phyloP scores from a whole-genome alignment of 2,888 invertebrate species.

The Aphodius granarius region DNA sequence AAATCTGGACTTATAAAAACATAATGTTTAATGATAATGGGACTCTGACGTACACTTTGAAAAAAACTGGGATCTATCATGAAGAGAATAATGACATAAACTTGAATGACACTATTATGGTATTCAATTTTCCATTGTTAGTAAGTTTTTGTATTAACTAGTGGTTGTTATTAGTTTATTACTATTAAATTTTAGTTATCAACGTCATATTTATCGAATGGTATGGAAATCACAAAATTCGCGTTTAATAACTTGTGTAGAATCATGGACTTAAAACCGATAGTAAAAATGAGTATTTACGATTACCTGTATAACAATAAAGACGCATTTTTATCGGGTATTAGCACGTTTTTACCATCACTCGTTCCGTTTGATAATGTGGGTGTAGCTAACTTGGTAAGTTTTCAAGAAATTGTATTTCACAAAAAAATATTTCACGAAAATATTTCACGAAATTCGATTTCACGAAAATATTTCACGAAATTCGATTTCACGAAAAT shows the following conservation, averaged over 20 bases:
- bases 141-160: conserved; percentile 53
- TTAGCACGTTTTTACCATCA: conserved; percentile 50
- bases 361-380: conserved; percentile 68
- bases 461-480: neutral
- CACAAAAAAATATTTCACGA: too few relatives aligned
- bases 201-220: conserved; percentile 60
- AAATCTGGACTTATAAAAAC: conserved; percentile 61
- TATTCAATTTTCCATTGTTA: conserved; percentile 63
- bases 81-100: conserved; percentile 62
- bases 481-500: too few relatives aligned
- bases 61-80: conserved; percentile 60
- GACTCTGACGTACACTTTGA: conserved; percentile 64
- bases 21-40: conserved; percentile 63
- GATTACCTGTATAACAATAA: conserved; percentile 72
- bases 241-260: conserved; percentile 59
- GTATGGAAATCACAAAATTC: conserved; percentile 58
- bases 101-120: conserved; percentile 62
- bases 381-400: conserved; percentile 68
- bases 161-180: neutral
- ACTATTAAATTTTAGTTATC: conserved; percentile 54
- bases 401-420: conserved; percentile 34
- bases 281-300: conserved; percentile 61
- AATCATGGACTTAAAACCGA: conserved; percentile 55
- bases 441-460: conserved; percentile 41
- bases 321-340: conserved; percentile 54